Evolutionary conservation across 2,888 invertebrate genomes (phyloP), one percentile per base, ranked within the genome.

Genomic region (Drosophila mulleri): DNA sequence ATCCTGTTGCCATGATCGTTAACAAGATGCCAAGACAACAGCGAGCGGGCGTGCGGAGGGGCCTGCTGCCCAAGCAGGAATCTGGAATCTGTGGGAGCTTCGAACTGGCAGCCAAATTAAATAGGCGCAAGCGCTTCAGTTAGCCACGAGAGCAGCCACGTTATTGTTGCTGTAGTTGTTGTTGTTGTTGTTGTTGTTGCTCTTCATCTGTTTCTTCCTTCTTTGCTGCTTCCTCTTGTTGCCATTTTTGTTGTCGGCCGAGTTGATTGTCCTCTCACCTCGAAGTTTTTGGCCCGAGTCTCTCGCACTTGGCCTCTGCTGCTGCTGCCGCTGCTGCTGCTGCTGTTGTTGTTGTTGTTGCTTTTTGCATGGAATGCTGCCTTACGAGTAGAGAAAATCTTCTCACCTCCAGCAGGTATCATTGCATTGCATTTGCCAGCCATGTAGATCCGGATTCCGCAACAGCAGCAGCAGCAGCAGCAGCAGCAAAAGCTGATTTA

Each of bases 1-100:
- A 86, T 88, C 90, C 90, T 86, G 86, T 90, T 86, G 86, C 90
- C 88, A 85, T 90, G 90, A 89, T 86, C 86, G 86, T 89, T 86
- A 86, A 86, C 90, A 86, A 86, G 90, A 89, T 90, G 89, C 86
- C 84, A 84, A 84, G 83, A 89, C 85, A 89, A 83, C 69, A 72
- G 66, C 16, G 39, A 54, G 41, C 7, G 54, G 54, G 54, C 39
- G 41, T 48, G 66, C 9, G 42, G 18, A 16, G 16, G 32, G 42
- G 29, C 20, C 62, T 32, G 48, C 54, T 56, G 39, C 72, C 63
- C 65, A 77, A 59, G 59, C 66, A 64, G 66, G 72, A 74, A 75
- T 80, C 82, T 87, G 87, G 87, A 83, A 83, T 83, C 83, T 88
- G 83, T 83, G 83, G 89, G 83, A 83, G 83, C 83, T 72, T 83